These are phyloP conservation scores for Dascyllus trimaculatus DNA, from an alignment of 2,113 vertebrate species.

Conservation along the genomic window DNA sequence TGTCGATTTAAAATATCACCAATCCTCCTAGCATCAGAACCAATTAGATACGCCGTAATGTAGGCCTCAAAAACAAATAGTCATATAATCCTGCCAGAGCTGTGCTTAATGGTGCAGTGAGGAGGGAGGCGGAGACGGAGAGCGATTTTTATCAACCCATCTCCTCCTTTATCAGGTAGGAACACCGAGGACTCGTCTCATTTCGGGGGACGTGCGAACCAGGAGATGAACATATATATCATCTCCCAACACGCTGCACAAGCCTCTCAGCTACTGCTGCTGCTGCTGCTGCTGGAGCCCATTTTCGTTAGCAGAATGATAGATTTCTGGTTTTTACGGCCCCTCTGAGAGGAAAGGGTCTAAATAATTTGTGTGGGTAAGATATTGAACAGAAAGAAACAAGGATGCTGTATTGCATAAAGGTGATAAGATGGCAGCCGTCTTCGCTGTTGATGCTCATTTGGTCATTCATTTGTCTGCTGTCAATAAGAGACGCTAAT, in stretches of 20 bases:
- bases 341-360: conserved; percentile 24
- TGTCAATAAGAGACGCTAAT: conserved; percentile 39
- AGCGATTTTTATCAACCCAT: conserved; percentile 21
- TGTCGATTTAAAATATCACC: conserved; percentile 43
- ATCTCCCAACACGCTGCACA: background rate
- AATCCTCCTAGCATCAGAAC: conserved; percentile 35
- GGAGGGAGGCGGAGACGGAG: background rate
- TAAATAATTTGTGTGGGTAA: conserved; percentile 18
- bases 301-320: conserved; percentile 21
- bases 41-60: conserved; percentile 50
- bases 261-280: background rate
- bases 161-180: conserved; percentile 9
- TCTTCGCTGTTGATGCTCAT: background rate
- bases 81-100: conserved; percentile 34
- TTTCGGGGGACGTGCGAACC: background rate
- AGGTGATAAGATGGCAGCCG: background rate
- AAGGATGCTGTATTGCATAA: background rate
- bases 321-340: conserved; percentile 32
- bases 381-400: conserved; percentile 13
- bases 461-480: conserved; percentile 23
- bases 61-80: conserved; percentile 51
- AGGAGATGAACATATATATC: background rate
- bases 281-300: conserved; percentile 13
- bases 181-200: background rate
- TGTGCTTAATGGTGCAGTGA: conserved; percentile 43